Evolutionary conservation across 2,888 invertebrate species (phyloP), one percentile per base, ranked within the genome.

Genomic region (Drosophila buzzatii): DNA sequence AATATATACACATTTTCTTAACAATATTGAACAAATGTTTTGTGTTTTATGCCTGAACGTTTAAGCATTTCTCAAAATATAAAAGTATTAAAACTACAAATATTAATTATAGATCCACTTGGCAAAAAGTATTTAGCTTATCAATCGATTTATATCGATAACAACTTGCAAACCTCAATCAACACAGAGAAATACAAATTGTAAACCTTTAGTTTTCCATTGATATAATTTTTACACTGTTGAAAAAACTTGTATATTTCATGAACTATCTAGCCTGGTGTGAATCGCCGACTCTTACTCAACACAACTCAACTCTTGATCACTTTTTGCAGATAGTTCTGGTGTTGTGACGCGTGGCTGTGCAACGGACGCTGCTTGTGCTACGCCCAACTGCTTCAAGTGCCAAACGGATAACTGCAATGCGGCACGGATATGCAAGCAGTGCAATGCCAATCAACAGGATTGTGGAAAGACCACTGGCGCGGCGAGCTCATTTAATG

Each of bases 291-390:
- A 5, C 12, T 18, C 42, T 9, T 20, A 20, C 2, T 5, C 18
- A 44, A 14, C 27, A 27, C 3, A 33, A 7, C 9, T 18, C n/a
- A 39, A 31, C n/a, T 39, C 9, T 12, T 7, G 1, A 10, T 27
- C 55, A 6, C 23, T 20, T 18, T 23, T 55, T 56, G 16, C 70
- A 70, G 80, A 52, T 16, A 59, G 27, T 27, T 27, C 33, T 16
- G 79, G 78, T 2, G 10, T 0, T 3, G 35, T 91, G 4, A 51
- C 57, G 1, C 86, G 92, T 8, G 91, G 85, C 6, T 91, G 91
- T 44, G 3, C 62, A 2, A 12, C 33, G 1, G 39, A 5, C 0
- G n/a, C 0, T 0, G 10, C 20, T 7, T 83, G 85, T 35, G 6
- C 2, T 2, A 12, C n/a, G 0, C 60, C 74, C 10, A 41, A 3